phyloP scores from a whole-genome alignment of 2,113 vertebrate species.

The Pristiophorus japonicus region DNA sequence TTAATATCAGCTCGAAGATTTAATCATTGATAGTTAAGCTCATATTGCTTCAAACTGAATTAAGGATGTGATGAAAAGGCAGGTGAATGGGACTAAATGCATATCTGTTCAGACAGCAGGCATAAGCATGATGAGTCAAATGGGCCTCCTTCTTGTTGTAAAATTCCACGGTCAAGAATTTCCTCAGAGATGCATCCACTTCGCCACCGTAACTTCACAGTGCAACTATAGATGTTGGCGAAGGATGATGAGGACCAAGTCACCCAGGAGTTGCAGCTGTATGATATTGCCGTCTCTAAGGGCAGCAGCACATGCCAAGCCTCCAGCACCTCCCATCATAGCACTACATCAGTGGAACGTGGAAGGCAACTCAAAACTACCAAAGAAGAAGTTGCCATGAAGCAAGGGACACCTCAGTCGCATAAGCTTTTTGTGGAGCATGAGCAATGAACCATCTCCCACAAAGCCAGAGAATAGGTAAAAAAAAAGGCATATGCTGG shows the following conservation, averaged over 20 bases:
- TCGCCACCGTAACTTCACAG: not conserved
- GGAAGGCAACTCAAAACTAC: no score
- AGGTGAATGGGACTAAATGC: not conserved
- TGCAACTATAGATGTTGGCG: no score
- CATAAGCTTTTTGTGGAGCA: no score
- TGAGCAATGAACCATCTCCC: no score
- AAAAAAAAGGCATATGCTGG: no score
- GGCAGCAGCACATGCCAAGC: not conserved
- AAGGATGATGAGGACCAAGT: not conserved
- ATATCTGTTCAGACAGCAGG: not conserved
- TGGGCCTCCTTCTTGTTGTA: not conserved
- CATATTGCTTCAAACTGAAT: conserved; percentile 1
- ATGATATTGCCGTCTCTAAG: not conserved
- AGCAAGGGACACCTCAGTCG: no score
- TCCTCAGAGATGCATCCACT: no score
- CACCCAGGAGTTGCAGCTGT: not conserved
- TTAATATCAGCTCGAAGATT: not conserved
- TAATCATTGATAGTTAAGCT: not conserved
- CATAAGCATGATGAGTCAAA: not conserved
- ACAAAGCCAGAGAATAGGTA: no score
- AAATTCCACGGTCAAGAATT: not conserved
- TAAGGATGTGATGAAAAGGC: not conserved
- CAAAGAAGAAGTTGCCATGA: no score
- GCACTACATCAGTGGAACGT: no score
- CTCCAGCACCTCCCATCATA: no score